Conservation (phyloP, 2,113 vertebrate genomes). For the Paracanthobrama guichenoti region DNA sequence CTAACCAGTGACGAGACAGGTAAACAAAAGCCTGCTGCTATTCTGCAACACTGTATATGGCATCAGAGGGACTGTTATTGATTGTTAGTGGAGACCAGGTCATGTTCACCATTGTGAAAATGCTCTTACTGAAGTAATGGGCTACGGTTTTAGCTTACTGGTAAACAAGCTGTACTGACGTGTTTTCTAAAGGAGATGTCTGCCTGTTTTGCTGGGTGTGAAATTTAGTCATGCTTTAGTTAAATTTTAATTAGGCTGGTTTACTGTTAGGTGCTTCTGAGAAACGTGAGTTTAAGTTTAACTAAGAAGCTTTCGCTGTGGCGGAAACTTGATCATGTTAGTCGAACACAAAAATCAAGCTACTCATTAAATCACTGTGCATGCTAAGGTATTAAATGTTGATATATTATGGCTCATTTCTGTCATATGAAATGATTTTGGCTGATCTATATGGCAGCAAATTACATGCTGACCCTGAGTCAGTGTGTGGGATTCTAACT, state of each 20-base stretch:
- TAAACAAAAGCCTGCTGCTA: conserved; percentile 21
- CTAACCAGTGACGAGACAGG: conserved; percentile 26
- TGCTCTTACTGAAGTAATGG: conserved; percentile 5
- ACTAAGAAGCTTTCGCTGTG: neutral
- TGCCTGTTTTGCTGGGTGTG: neutral
- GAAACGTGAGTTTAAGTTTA: conserved; percentile 20
- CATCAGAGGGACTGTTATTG: neutral
- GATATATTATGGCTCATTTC: neutral
- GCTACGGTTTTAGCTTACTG: neutral
- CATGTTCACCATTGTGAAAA: conserved; percentile 19
- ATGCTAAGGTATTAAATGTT: neutral
- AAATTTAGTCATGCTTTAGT: conserved; percentile 17
- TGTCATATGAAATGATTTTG: conserved; percentile 2
- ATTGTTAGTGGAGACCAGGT: conserved; percentile 27
- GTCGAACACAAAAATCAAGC: neutral
- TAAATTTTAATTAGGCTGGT: neutral
- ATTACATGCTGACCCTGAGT: conserved; percentile 3
- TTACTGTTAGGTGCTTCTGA: conserved; percentile 8
- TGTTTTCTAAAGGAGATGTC: conserved; percentile 10
- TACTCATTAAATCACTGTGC: neutral
- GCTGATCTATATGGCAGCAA: neutral
- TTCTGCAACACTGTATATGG: conserved; percentile 7
- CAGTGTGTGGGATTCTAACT: conserved; percentile 28
- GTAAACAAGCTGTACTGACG: neutral
- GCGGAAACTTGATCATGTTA: neutral